Conservation (phyloP, 2,113 vertebrate species). For the Cranoglanis bouderius region DNA sequence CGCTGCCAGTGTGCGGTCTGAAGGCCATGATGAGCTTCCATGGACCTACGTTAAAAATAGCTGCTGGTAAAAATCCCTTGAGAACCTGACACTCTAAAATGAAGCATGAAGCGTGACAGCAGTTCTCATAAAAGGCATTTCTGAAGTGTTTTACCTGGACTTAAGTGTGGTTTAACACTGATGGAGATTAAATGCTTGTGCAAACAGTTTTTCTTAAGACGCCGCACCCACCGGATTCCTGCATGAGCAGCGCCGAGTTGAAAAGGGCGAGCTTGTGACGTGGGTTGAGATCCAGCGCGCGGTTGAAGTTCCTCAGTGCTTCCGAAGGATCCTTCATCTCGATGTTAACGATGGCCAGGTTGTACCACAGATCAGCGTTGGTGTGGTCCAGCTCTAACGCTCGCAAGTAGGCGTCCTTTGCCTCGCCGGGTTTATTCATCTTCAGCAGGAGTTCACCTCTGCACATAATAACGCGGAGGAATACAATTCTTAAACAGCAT, state of each 20-base stretch:
- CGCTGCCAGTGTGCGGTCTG: neutral
- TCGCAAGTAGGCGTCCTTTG: conserved; percentile 90
- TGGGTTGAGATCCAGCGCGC: conserved; percentile 87
- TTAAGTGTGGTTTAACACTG: neutral
- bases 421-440: conserved; percentile 95
- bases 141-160: neutral
- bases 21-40: neutral
- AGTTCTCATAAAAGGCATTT: neutral
- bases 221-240: conserved; percentile 90
- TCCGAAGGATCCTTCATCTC: conserved; percentile 95
- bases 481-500: neutral
- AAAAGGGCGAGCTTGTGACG: conserved; percentile 91
- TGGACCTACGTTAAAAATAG: neutral
- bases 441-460: conserved; percentile 96
- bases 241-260: conserved; percentile 96
- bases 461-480: conserved; percentile 13
- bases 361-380: conserved; percentile 98
- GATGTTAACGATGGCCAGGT: conserved; percentile 96
- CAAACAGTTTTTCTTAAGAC: neutral
- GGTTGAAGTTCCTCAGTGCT: conserved; percentile 93
- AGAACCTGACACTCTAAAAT: neutral
- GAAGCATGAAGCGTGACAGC: neutral
- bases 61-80: neutral
- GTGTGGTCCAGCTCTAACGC: conserved; percentile 89
- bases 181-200: neutral